Evolutionary conservation across 2,888 invertebrate genomes (phyloP).

Genomic region (Lacanobia wlatinum): DNA sequence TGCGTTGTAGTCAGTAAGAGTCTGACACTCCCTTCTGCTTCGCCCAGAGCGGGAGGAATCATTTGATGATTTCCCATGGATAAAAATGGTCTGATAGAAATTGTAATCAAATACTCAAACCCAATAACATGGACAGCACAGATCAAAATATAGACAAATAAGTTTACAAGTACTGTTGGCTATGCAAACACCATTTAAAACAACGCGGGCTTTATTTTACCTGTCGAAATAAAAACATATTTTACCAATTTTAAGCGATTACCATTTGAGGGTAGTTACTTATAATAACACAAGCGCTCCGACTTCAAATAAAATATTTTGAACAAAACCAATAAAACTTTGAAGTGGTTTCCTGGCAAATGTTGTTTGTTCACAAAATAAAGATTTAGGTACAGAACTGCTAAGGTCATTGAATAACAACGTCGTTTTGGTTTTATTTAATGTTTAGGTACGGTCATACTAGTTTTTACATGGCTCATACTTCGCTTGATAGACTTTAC

Average conservation of each 20-base stretch:
- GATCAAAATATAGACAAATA: slow-evolving; percentile 6
- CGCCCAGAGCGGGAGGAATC: too few species aligned
- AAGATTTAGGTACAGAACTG: slow-evolving; percentile 24
- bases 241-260: slow-evolving; percentile 27
- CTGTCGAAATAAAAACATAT: background rate
- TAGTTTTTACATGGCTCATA: slow-evolving; percentile 13
- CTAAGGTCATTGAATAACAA: slow-evolving; percentile 35
- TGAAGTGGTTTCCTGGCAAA: slow-evolving; percentile 34
- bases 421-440: slow-evolving; percentile 23
- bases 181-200: slow-evolving; percentile 4
- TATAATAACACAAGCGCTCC: slow-evolving; percentile 18
- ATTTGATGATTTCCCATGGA: too few species aligned
- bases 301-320: slow-evolving; percentile 44
- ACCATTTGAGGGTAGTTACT: slow-evolving; percentile 1
- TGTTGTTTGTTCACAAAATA: slow-evolving; percentile 39
- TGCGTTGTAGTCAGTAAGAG: too few species aligned
- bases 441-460: background rate
- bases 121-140: background rate
- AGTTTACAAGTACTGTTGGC: background rate
- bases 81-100: slow-evolving; percentile 2
- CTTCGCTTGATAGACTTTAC: too few species aligned
- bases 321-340: slow-evolving; percentile 53
- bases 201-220: background rate
- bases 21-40: too few species aligned
- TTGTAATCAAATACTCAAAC: background rate